Percentiles rank a stretch among this genome's conserved stretches.
Evolutionary conservation across 1,140 invertebrate species (phyloP).

Genomic region (Megathymus violae): DNA sequence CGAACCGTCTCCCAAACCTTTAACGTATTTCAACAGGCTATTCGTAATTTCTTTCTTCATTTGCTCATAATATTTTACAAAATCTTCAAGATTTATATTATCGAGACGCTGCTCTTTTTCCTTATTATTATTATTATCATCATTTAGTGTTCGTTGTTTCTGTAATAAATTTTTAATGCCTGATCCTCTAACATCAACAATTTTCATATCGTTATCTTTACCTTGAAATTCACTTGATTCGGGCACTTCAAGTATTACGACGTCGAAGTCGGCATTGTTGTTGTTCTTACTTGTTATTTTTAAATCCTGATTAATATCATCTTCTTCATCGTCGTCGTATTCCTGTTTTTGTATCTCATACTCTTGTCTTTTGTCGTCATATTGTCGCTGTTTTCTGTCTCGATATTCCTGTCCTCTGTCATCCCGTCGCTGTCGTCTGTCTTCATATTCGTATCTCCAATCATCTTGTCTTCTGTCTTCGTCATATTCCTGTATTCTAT

Average conservation of each 20-base stretch:
- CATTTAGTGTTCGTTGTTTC: not conserved
- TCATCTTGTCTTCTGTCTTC: not conserved
- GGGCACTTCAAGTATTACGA: slow-evolving; percentile 2
- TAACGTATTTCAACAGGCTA: not conserved
- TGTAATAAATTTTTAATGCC: slow-evolving; percentile 1
- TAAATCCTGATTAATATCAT: not conserved
- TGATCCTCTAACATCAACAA: slow-evolving; percentile 4
- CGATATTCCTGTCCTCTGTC: no score
- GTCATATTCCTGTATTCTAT: not conserved
- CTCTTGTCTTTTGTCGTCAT: not conserved
- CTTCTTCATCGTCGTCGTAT: not conserved
- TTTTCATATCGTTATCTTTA: slow-evolving; percentile 5
- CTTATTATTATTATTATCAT: not conserved
- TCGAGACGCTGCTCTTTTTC: not conserved
- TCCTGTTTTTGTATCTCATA: not conserved
- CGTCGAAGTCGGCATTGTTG: slow-evolving; percentile 3
- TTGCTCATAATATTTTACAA: slow-evolving; percentile 2
- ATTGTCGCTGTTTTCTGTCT: not conserved
- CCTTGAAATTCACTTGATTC: not conserved
- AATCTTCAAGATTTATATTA: slow-evolving; percentile 3
- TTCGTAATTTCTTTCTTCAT: not conserved
- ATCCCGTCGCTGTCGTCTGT: not conserved
- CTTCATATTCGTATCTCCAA: no score
- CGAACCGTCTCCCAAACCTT: not conserved
- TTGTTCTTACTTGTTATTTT: not conserved